phyloP scores from a whole-genome alignment of 1,140 invertebrate species.

The Drusus annulatus region DNA sequence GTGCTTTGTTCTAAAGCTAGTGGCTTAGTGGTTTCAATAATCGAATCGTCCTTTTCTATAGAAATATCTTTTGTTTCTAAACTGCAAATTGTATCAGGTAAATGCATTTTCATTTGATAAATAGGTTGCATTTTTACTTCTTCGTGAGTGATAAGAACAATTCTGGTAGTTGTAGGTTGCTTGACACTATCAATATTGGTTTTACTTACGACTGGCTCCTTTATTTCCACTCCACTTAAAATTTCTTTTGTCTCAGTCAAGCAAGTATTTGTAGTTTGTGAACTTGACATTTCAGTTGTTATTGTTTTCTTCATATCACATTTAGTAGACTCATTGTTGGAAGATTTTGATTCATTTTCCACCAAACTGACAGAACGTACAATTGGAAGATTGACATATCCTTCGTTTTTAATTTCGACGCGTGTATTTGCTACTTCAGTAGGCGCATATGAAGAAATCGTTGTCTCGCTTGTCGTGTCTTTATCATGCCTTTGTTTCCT shows the following conservation, averaged over 20 bases:
- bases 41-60: not conserved
- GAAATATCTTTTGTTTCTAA: not conserved
- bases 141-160: slow-evolving; percentile 79
- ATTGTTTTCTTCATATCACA: too few species aligned
- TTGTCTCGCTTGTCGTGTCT: not conserved
- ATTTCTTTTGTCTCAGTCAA: slow-evolving; percentile 2
- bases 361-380: too few species aligned
- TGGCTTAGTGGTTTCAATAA: not conserved
- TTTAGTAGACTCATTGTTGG: too few species aligned
- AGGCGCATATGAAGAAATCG: not conserved
- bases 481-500: slow-evolving; percentile 30
- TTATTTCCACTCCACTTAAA: not conserved
- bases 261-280: not conserved
- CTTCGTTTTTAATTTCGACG: not conserved
- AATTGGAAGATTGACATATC: too few species aligned
- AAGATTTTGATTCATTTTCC: too few species aligned
- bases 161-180: slow-evolving; percentile 72
- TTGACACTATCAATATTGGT: slow-evolving; percentile 42
- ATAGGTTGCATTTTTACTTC: slow-evolving; percentile 77
- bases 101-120: slow-evolving; percentile 75
- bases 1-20: not conserved
- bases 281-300: not conserved
- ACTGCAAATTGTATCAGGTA: slow-evolving; percentile 47
- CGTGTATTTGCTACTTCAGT: not conserved
- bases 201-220: slow-evolving; percentile 30